Evolutionary conservation across 2,113 vertebrate species (phyloP).

Genomic region (Bothrops jararaca): DNA sequence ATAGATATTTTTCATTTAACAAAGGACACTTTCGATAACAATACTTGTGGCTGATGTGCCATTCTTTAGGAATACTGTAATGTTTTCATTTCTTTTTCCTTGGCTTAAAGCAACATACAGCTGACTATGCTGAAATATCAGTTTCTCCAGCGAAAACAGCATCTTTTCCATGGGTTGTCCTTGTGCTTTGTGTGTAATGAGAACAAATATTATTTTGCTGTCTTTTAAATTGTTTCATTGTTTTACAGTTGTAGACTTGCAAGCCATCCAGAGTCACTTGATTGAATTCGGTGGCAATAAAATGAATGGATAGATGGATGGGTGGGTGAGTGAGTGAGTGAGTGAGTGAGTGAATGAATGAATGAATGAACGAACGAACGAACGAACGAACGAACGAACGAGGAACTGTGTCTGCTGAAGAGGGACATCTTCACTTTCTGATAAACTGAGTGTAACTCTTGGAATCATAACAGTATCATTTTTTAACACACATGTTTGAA

Average conservation of each 20-base stretch:
- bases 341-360: too few relatives aligned
- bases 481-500: neutral
- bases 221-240: neutral
- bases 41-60: neutral
- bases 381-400: neutral
- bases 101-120: neutral
- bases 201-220: neutral
- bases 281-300: neutral
- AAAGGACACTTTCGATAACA: neutral
- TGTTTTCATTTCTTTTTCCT: neutral
- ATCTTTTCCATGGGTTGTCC: neutral
- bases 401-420: neutral
- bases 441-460: neutral
- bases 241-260: neutral
- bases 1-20: neutral
- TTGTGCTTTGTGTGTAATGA: neutral
- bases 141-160: neutral
- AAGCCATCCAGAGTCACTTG: neutral
- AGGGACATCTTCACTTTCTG: neutral
- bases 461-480: neutral
- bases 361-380: too few relatives aligned
- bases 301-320: neutral
- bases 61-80: neutral
- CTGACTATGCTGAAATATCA: neutral
- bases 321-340: too few relatives aligned